Percentiles rank a stretch among this genome's conserved stretches.
These are phyloP conservation scores for Penaeus chinensis DNA, from an alignment of 1,140 invertebrate genomes.

Conservation along the genomic window DNA sequence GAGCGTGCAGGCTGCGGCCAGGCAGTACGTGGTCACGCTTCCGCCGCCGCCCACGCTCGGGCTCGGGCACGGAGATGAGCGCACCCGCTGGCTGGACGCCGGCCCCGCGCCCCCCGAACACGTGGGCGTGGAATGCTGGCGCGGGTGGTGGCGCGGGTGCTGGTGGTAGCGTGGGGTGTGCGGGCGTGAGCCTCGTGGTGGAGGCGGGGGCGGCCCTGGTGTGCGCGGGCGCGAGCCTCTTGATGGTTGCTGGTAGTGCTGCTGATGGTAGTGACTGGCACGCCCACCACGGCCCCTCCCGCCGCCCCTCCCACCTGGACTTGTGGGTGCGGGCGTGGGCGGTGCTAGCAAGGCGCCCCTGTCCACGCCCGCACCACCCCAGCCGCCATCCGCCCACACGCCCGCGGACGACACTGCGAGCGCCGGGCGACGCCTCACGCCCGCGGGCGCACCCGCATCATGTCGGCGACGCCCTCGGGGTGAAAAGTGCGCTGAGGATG, in stretches of 20 bases:
- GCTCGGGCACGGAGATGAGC: too few species aligned
- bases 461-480: constrained; percentile 12
- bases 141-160: constrained; percentile 21
- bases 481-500: neutral
- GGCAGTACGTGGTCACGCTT: neutral
- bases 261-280: neutral
- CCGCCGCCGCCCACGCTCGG: neutral
- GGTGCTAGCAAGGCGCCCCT: neutral
- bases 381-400: constrained; percentile 33
- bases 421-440: constrained; percentile 36
- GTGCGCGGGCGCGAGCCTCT: neutral
- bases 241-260: neutral
- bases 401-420: constrained; percentile 29
- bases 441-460: constrained; percentile 18
- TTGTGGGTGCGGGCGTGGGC: neutral
- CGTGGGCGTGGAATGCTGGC: too few species aligned
- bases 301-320: neutral
- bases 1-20: neutral
- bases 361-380: constrained; percentile 33
- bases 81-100: too few species aligned
- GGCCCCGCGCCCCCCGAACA: too few species aligned
- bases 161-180: constrained; percentile 25
- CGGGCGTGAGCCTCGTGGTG: constrained; percentile 13
- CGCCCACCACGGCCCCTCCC: neutral
- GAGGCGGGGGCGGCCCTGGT: neutral